Evolutionary conservation across 2,113 vertebrate genomes (phyloP), one percentile per base, ranked within the genome.

Genomic region (Gopherus evgoodei): DNA sequence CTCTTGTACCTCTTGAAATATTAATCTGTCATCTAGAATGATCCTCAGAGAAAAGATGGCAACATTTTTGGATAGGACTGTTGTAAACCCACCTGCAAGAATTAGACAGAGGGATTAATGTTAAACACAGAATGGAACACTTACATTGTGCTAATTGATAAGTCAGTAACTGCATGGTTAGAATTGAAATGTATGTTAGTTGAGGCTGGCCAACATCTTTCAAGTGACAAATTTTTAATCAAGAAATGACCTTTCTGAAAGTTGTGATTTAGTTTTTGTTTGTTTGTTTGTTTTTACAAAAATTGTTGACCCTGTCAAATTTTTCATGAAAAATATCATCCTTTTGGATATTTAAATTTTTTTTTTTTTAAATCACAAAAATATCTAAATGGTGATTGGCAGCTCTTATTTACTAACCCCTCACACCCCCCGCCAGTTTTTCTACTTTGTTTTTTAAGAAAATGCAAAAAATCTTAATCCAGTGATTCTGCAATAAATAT

Each of bases 1-100:
- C 47, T 16, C 42, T 54, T 94, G 12, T 69, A 44, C 21, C 31
- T 93, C 78, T 87, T 65, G 80, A 42, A 96, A 97, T 88, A 87
- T 44, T 85, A 80, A 72, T 89, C 62, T 91, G 85, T 29, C n/a
- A 84, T 22, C 31, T 84, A 22, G 53, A 90, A 84, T 31, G 31
- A 2, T 79, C 54, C 31, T 9, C 22, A 69, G 93, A 89, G 14
- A 44, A 21, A 35, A 16, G 81, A 27, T 13, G 81, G 7, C 25
- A 19, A 44, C 12, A 38, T 8, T 90, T 42, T 62, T 52, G 84
- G 35, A 38, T 5, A 56, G n/a, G 56, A 21, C 6, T 81, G 85
- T 83, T 19, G 22, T 79, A 85, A 78, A 17, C 9, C 49, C 5
- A 85, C 14, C 78, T 91, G 4, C 29, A 91, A 87, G 50, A 90